A percentile compares a stretch with the other conserved stretches of the same genome.
phyloP scores from a whole-genome alignment of 1,140 invertebrate genomes.

The Sarcophaga peregrina region DNA sequence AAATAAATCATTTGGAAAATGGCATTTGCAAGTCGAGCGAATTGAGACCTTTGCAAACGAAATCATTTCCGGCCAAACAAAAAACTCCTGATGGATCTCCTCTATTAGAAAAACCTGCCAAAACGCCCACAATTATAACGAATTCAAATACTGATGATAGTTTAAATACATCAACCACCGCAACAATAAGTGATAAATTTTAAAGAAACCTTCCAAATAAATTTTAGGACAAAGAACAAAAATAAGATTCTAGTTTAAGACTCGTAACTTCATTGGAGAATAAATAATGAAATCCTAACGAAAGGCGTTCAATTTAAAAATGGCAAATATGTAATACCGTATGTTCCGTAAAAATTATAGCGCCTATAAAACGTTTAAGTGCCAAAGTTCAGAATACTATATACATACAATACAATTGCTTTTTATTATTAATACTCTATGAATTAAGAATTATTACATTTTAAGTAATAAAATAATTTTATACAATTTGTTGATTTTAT shows the following conservation, averaged over 20 bases:
- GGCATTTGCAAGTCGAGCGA: slow-evolving; percentile 31
- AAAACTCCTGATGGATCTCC: slow-evolving; percentile 40
- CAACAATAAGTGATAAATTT: neutral
- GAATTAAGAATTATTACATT: too few species aligned
- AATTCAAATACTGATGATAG: slow-evolving; percentile 41
- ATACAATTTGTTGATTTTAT: too few species aligned
- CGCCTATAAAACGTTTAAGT: neutral
- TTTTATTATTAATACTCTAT: too few species aligned
- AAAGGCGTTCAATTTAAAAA: neutral
- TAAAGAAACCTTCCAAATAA: neutral
- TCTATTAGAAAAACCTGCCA: slow-evolving; percentile 36
- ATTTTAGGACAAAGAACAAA: neutral
- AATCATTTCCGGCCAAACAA: slow-evolving; percentile 12
- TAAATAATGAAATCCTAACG: neutral
- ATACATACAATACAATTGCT: too few species aligned
- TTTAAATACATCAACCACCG: slow-evolving; percentile 26
- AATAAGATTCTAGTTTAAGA: neutral
- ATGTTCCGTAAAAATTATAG: neutral
- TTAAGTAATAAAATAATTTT: too few species aligned
- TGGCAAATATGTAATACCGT: neutral
- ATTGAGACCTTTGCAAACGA: neutral
- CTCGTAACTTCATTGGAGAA: too few species aligned
- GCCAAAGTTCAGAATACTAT: neutral
- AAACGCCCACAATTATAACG: neutral
- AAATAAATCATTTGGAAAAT: slow-evolving; percentile 28